Conservation (phyloP, 2,888 invertebrate genomes). For the Pyrrhosoma nymphula region DNA sequence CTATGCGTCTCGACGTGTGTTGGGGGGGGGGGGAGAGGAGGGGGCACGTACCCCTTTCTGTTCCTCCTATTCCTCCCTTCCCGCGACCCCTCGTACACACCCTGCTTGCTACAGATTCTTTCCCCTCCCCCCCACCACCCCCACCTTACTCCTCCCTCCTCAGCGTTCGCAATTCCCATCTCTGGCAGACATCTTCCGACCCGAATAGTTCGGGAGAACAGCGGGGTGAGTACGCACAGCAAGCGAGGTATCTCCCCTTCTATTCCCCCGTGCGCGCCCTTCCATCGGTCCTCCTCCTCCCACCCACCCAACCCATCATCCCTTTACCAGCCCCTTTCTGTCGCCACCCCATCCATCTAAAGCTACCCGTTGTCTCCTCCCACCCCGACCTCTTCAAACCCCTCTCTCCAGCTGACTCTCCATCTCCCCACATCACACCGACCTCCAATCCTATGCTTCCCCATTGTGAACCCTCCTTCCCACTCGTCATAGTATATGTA, state of each 20-base stretch:
- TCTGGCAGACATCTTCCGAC: constrained; percentile 4
- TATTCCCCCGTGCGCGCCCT: neutral
- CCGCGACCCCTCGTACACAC: too few relatives aligned
- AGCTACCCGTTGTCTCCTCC: neutral
- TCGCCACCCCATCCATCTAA: constrained; percentile 39
- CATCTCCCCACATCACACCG: neutral
- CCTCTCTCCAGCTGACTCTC: neutral
- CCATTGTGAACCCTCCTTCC: constrained; percentile 4
- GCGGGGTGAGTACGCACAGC: neutral
- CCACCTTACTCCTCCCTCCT: neutral
- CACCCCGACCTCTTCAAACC: neutral
- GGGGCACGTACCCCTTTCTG: neutral
- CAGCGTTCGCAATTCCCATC: neutral
- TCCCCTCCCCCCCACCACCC: neutral
- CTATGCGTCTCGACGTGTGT: neutral
- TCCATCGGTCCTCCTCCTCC: neutral
- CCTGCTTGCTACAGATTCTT: neutral
- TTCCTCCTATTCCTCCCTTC: neutral
- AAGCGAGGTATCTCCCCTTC: neutral
- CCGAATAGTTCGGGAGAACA: neutral
- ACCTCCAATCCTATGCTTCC: neutral
- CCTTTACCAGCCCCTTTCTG: constrained; percentile 33
- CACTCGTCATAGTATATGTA: neutral
- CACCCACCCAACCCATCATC: neutral
- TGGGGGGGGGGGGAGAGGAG: neutral